Evolutionary conservation across 2,797 vertebrate species (phyloP).

Genomic region (Orientallactaga sibirica): DNA sequence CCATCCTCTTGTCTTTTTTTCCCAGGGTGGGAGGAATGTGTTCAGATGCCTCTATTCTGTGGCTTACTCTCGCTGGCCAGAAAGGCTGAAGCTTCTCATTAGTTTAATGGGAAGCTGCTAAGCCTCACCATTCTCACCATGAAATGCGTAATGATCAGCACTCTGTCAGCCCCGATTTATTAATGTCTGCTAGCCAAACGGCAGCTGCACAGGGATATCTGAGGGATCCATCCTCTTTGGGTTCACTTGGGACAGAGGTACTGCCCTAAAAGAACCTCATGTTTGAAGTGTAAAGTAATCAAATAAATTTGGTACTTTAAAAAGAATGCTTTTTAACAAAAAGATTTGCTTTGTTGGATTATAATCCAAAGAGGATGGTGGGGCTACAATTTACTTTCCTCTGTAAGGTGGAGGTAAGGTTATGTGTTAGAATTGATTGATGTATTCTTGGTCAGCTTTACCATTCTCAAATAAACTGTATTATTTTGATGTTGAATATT

Average conservation of each 20-base stretch:
- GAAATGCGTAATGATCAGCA: constrained; percentile 37
- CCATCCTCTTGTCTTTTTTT: background rate
- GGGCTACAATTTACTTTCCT: background rate
- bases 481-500: too few species aligned
- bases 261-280: background rate
- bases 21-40: background rate
- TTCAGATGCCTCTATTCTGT: background rate
- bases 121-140: constrained; percentile 8
- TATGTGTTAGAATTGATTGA: too few species aligned
- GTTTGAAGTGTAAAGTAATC: constrained; percentile 51
- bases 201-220: background rate
- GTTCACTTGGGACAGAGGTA: background rate
- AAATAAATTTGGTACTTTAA: constrained; percentile 34
- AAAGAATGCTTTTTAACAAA: constrained; percentile 13
- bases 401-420: background rate
- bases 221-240: background rate
- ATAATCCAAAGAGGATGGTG: background rate
- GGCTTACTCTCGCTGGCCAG: constrained; percentile 22
- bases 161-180: constrained; percentile 50
- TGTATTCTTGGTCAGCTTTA: too few species aligned
- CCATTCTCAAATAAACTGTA: too few species aligned
- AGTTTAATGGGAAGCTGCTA: constrained; percentile 71
- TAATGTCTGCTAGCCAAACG: constrained; percentile 16
- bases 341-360: background rate
- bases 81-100: constrained; percentile 64